Evolutionary conservation across 2,888 invertebrate genomes (phyloP).

Genomic region (Branchipolynoe longqiensis): DNA sequence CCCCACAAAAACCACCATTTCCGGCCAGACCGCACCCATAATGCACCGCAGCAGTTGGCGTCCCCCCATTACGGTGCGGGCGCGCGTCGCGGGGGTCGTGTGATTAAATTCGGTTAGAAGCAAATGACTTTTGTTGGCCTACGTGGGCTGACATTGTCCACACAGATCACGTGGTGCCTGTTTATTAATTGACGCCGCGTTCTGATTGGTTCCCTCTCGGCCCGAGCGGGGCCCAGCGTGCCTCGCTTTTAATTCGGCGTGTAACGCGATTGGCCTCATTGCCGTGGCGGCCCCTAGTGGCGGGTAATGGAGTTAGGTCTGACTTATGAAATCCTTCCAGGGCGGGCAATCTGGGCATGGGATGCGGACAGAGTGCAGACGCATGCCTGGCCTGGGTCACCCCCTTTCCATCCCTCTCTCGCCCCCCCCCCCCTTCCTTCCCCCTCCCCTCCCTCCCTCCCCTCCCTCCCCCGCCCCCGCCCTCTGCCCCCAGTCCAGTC

Average conservation of each 20-base stretch:
- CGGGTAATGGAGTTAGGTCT: conserved; percentile 24
- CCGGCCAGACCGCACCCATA: conserved; percentile 24
- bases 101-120: conserved; percentile 33
- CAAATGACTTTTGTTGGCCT: conserved; percentile 51
- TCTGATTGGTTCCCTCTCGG: conserved; percentile 46
- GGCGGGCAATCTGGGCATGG: conserved; percentile 31
- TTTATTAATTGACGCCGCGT: conserved; percentile 47
- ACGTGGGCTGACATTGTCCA: conserved; percentile 43
- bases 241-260: conserved; percentile 51
- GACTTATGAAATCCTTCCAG: conserved; percentile 53
- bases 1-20: too few species aligned
- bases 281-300: conserved; percentile 11
- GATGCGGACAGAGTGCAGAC: conserved; percentile 25
- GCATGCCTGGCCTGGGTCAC: background rate
- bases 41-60: conserved; percentile 33
- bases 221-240: conserved; percentile 33
- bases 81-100: conserved; percentile 19
- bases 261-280: conserved; percentile 50
- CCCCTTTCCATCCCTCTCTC: background rate
- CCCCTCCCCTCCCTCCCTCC: background rate
- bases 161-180: conserved; percentile 43
- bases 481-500: too few species aligned
- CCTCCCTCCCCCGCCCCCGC: too few species aligned
- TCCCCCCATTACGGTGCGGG: conserved; percentile 39
- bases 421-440: background rate